phyloP scores from a whole-genome alignment of 2,113 vertebrate genomes.

The Sitta europaea region DNA sequence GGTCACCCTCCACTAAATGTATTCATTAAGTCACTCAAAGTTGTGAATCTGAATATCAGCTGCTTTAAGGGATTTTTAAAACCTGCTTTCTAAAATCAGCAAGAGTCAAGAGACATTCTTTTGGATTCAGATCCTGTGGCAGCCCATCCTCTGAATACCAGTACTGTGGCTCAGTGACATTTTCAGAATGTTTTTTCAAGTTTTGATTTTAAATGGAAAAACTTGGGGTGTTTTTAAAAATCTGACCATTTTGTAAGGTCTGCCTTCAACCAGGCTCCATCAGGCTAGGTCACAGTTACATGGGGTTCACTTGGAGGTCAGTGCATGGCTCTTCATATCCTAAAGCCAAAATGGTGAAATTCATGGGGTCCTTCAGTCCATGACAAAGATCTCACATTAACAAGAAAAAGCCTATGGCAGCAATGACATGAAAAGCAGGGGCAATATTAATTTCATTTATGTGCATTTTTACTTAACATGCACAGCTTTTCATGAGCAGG shows the following conservation, averaged over 20 bases:
- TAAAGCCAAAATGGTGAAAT: background rate
- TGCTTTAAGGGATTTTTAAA: background rate
- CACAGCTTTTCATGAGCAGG: background rate
- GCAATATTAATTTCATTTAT: background rate
- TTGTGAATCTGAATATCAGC: background rate
- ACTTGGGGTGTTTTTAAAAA: accelerated
- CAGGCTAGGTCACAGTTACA: background rate
- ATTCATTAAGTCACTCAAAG: background rate
- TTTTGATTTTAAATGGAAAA: background rate
- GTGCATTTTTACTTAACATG: background rate
- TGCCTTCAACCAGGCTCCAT: background rate
- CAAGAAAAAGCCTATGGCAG: no score
- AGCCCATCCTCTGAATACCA: background rate
- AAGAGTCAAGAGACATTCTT: background rate
- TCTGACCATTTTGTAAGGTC: background rate
- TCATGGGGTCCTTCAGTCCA: background rate
- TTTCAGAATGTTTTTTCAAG: background rate
- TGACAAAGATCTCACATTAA: background rate
- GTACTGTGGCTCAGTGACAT: background rate
- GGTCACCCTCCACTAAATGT: background rate
- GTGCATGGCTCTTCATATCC: background rate
- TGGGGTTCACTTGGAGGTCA: background rate
- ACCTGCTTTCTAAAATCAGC: background rate
- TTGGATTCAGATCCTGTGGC: background rate
- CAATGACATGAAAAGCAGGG: background rate